Evolutionary conservation across 2,797 vertebrate genomes (phyloP).

Genomic region (Poeciliopsis turneri): DNA sequence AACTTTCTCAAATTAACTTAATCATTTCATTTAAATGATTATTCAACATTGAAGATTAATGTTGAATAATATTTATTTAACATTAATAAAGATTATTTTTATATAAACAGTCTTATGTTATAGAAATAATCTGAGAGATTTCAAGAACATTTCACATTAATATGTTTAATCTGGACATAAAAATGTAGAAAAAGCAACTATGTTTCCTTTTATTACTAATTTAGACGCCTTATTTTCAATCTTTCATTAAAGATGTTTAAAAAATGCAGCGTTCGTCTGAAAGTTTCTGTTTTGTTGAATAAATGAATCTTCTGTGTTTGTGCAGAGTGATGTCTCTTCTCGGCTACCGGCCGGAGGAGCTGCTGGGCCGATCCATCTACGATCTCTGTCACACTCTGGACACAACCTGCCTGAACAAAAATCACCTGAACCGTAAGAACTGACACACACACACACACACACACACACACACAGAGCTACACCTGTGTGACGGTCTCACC

Average conservation of each 20-base stretch:
- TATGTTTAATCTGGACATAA: neutral
- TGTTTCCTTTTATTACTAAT: neutral
- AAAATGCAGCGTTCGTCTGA: neutral
- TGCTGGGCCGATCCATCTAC: conserved; percentile 91
- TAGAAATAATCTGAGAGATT: neutral
- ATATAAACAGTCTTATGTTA: neutral
- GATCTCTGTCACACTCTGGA: conserved; percentile 94
- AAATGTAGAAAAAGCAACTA: neutral
- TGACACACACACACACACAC: neutral
- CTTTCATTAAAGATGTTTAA: neutral
- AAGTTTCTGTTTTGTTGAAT: neutral
- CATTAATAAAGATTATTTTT: neutral
- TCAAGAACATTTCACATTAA: neutral
- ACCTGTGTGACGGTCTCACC: neutral
- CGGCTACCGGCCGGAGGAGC: conserved; percentile 90
- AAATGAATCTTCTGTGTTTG: conserved; percentile 6
- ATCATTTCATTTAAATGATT: too few species aligned
- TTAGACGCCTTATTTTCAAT: neutral
- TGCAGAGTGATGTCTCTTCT: conserved; percentile 77
- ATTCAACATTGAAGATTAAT: neutral
- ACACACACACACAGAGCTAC: neutral
- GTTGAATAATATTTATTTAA: neutral
- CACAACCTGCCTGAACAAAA: conserved; percentile 87
- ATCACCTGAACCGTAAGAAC: conserved; percentile 91
- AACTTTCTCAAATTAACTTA: too few species aligned